Evolutionary conservation across 2,797 vertebrate genomes (phyloP).

Genomic region (Zalophus californianus): DNA sequence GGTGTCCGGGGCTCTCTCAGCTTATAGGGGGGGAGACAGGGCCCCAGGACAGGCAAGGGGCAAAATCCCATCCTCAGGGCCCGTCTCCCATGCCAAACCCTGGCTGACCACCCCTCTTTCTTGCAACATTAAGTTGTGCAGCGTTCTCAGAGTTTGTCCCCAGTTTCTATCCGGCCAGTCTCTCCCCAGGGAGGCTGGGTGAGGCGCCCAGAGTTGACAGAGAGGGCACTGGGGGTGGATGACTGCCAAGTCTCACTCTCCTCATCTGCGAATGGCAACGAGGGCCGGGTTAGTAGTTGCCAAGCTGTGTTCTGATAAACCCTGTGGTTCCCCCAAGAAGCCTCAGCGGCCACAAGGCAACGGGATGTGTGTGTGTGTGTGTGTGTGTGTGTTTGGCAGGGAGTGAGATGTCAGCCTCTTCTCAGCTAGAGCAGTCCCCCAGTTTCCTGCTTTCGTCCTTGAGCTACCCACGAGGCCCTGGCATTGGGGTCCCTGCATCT

Average conservation of each 20-base stretch:
- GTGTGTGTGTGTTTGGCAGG: background rate
- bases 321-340: background rate
- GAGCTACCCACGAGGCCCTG: background rate
- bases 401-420: background rate
- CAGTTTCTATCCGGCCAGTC: background rate
- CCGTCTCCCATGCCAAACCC: background rate
- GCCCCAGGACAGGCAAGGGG: background rate
- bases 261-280: slow-evolving; percentile 43
- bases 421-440: background rate
- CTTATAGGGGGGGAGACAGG: background rate
- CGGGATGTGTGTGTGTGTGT: background rate
- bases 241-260: background rate
- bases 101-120: background rate
- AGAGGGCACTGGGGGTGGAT: background rate
- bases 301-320: background rate
- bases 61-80: background rate
- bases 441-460: background rate
- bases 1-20: slow-evolving; percentile 31
- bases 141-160: background rate
- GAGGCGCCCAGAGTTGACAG: slow-evolving; percentile 39
- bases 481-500: background rate
- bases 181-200: background rate
- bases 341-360: background rate
- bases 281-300: background rate
- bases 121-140: background rate